phyloP scores from a whole-genome alignment of 2,113 vertebrate genomes.

The Ammodytes marinus region DNA sequence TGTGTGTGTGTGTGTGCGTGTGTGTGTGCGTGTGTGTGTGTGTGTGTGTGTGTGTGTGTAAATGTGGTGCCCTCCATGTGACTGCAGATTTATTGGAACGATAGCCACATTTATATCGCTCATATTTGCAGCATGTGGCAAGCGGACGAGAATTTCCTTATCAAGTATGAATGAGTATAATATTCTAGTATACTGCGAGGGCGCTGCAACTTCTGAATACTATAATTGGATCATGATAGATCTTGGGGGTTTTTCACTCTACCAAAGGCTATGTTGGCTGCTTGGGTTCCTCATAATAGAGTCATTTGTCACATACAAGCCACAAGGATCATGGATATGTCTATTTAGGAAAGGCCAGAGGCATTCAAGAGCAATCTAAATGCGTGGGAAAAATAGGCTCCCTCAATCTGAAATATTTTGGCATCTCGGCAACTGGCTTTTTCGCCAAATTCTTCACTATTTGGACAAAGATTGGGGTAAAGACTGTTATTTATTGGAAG shows the following conservation, averaged over 20 bases:
- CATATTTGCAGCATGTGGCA: neutral
- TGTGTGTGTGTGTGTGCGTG: too few species aligned
- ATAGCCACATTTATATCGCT: neutral
- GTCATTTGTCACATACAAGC: slow-evolving; percentile 59
- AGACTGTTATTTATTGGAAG: neutral
- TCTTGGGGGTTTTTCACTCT: slow-evolving; percentile 25
- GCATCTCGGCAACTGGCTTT: neutral
- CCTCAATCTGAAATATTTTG: neutral
- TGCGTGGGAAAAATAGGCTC: slow-evolving; percentile 21
- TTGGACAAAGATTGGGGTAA: neutral
- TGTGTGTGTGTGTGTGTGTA: too few species aligned
- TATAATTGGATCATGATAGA: slow-evolving; percentile 66
- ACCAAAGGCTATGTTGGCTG: slow-evolving; percentile 63
- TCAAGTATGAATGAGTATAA: neutral
- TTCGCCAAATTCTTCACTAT: neutral
- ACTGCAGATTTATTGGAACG: neutral
- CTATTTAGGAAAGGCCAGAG: slow-evolving; percentile 63
- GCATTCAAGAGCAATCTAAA: slow-evolving; percentile 52
- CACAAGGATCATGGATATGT: slow-evolving; percentile 44
- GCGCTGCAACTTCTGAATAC: slow-evolving; percentile 37
- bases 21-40: too few species aligned
- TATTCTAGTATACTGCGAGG: neutral
- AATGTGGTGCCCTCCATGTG: neutral
- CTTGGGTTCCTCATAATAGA: slow-evolving; percentile 59
- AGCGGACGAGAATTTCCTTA: neutral